These are phyloP conservation scores for Drosophila koepferae DNA, from an alignment of 2,888 invertebrate genomes.

Conservation along the genomic window DNA sequence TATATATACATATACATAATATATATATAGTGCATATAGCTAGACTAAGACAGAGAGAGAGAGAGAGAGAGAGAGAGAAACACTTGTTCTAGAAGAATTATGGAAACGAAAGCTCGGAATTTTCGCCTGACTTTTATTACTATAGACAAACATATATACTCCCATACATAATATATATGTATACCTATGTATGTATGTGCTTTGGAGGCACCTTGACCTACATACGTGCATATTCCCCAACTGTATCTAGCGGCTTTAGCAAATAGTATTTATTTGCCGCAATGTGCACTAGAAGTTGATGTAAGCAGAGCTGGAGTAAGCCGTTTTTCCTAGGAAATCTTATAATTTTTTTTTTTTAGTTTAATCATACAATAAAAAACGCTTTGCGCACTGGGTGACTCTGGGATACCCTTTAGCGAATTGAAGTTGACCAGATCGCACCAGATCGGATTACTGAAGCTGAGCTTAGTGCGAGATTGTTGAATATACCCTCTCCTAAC, in stretches of 20 bases:
- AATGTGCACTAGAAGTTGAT: not conserved
- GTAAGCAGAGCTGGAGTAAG: conserved; percentile 6
- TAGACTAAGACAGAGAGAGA: not conserved
- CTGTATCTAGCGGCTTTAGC: not conserved
- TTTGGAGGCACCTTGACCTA: conserved; percentile 32
- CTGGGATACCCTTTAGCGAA: conserved; percentile 6
- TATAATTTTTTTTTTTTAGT: conserved; percentile 32
- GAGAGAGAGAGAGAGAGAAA: not conserved
- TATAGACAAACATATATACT: not conserved
- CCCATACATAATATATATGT: not conserved
- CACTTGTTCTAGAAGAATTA: conserved; percentile 3
- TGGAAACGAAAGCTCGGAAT: not conserved
- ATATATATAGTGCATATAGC: not conserved
- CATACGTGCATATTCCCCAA: not conserved
- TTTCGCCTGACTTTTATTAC: not conserved
- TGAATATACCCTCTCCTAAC: not conserved
- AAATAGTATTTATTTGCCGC: not conserved
- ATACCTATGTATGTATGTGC: not conserved
- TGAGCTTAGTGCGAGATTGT: not conserved
- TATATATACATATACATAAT: not conserved
- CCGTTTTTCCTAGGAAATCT: conserved; percentile 25
- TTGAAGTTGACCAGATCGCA: no score
- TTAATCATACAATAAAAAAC: not conserved
- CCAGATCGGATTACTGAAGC: no score
- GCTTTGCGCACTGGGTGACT: not conserved